phyloP scores from a whole-genome alignment of 2,113 vertebrate genomes.

The Mastomys natalensis region DNA sequence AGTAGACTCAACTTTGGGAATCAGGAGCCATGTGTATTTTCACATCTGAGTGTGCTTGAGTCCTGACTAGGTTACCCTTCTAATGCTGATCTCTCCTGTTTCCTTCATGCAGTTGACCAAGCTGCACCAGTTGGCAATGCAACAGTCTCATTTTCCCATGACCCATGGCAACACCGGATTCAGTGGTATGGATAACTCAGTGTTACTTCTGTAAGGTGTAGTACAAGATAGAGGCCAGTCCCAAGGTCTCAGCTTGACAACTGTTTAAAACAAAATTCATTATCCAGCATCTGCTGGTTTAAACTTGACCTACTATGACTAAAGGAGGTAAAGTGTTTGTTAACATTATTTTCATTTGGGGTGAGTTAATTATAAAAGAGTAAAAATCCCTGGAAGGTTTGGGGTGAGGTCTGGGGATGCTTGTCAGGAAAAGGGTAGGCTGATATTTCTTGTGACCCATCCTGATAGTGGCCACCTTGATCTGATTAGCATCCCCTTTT shows the following conservation, averaged over 20 bases:
- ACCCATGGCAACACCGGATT: slow-evolving; percentile 97
- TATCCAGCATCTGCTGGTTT: slow-evolving; percentile 81
- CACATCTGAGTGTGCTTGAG: slow-evolving; percentile 46
- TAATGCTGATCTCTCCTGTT: slow-evolving; percentile 76
- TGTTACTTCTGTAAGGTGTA: slow-evolving; percentile 82
- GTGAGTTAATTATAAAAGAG: slow-evolving; percentile 75
- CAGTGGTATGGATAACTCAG: slow-evolving; percentile 92
- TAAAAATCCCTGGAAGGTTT: slow-evolving; percentile 69
- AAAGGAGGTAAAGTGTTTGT: slow-evolving; percentile 80
- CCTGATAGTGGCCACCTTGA: slow-evolving; percentile 74
- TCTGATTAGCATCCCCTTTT: slow-evolving; percentile 78
- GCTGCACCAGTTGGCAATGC: slow-evolving; percentile 99
- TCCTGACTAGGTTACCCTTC: slow-evolving; percentile 55
- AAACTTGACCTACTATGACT: slow-evolving; percentile 77
- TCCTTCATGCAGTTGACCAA: slow-evolving; percentile 94
- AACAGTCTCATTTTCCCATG: slow-evolving; percentile 98
- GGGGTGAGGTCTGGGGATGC: slow-evolving; percentile 79
- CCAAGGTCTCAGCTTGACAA: slow-evolving; percentile 76
- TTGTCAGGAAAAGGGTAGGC: slow-evolving; percentile 75
- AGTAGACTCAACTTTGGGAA: slow-evolving; percentile 22
- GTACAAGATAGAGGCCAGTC: slow-evolving; percentile 80
- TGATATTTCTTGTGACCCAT: slow-evolving; percentile 71
- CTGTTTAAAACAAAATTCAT: slow-evolving; percentile 67
- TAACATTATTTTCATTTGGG: slow-evolving; percentile 82
- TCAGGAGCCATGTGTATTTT: slow-evolving; percentile 64